Percentiles rank a stretch among this genome's conserved stretches.
Conservation (phyloP, 2,113 vertebrate genomes). For the Paramormyrops kingsleyae region DNA sequence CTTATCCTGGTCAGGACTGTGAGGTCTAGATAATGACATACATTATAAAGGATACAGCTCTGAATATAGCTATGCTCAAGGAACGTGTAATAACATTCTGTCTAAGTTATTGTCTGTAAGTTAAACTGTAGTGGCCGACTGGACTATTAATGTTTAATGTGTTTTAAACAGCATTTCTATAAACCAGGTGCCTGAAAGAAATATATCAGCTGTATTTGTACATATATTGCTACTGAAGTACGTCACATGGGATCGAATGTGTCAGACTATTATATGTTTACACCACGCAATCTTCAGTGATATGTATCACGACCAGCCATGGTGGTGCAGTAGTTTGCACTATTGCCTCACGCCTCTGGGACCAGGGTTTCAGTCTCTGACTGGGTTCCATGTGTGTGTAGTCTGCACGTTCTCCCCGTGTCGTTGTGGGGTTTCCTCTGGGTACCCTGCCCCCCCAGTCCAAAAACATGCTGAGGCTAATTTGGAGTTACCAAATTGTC, state of each 20-base stretch:
- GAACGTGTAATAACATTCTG: neutral
- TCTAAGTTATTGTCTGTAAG: neutral
- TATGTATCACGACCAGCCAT: too few species aligned
- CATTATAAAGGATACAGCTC: neutral
- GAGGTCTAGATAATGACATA: neutral
- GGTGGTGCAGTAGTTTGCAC: too few species aligned
- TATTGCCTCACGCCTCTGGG: too few species aligned
- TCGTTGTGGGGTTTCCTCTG: neutral
- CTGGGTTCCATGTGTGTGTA: neutral
- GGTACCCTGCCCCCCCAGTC: too few species aligned
- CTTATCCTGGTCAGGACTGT: neutral
- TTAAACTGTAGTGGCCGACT: neutral
- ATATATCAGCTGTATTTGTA: neutral
- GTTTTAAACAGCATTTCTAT: neutral
- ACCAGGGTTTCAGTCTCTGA: neutral
- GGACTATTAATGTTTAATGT: neutral
- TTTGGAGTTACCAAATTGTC: neutral
- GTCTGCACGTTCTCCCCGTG: neutral
- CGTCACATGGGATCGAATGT: too few species aligned
- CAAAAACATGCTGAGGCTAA: neutral
- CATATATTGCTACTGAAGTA: neutral
- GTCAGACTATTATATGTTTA: too few species aligned
- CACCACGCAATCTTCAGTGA: too few species aligned
- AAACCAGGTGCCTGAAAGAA: neutral
- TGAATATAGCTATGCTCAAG: neutral